Evolutionary conservation across 1,140 invertebrate genomes (phyloP).

Genomic region (Apis laboriosa): DNA sequence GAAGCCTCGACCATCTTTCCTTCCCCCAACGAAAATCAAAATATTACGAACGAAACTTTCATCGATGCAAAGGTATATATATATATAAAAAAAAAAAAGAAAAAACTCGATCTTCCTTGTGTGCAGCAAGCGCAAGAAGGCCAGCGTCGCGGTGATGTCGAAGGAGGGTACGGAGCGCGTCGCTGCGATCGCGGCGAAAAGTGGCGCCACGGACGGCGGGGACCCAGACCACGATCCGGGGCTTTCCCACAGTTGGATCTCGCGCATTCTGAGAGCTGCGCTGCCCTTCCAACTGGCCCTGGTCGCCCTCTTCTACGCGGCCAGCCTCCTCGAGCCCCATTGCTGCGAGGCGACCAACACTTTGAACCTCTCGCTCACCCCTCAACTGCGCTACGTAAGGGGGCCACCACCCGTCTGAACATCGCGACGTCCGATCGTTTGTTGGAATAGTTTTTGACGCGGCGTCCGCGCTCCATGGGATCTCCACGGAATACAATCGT

Average conservation of each 20-base stretch:
- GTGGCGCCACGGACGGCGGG: slow-evolving; percentile 55
- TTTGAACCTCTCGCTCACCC: slow-evolving; percentile 89
- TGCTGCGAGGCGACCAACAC: slow-evolving; percentile 94
- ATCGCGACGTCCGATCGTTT: background rate
- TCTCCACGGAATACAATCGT: background rate
- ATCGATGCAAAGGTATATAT: too few relatives aligned
- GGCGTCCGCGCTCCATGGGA: background rate
- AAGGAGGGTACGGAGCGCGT: slow-evolving; percentile 10
- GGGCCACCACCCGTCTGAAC: slow-evolving; percentile 92
- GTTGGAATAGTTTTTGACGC: slow-evolving; percentile 5
- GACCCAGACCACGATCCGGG: slow-evolving; percentile 80
- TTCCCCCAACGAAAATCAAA: background rate
- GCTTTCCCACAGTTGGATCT: slow-evolving; percentile 84
- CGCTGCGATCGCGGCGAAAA: slow-evolving; percentile 36
- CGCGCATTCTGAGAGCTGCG: slow-evolving; percentile 88
- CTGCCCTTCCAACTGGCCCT: slow-evolving; percentile 91
- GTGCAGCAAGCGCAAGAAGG: slow-evolving; percentile 77
- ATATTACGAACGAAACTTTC: background rate
- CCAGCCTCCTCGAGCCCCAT: slow-evolving; percentile 90
- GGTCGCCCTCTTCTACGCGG: slow-evolving; percentile 89
- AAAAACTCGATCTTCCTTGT: slow-evolving; percentile 6
- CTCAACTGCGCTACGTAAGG: slow-evolving; percentile 91
- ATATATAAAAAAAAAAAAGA: background rate
- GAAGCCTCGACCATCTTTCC: too few relatives aligned
- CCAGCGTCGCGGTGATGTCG: slow-evolving; percentile 33